Evolutionary conservation across 2,888 invertebrate species (phyloP), one percentile per base, ranked within the genome.

Genomic region (Villa cingulata): DNA sequence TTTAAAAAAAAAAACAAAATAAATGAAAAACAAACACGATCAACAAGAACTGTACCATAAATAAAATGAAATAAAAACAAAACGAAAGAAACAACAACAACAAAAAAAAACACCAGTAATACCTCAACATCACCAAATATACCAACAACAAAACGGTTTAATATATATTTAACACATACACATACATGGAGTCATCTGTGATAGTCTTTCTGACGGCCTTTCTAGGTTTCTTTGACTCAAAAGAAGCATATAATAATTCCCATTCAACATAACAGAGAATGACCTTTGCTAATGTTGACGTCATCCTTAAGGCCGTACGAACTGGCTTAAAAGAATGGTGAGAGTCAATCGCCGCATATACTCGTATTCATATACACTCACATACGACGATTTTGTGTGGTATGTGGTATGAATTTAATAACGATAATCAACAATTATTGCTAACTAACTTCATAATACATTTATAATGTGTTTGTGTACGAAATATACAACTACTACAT

Each of bases 241-340:
- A 32, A 14, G 12, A 32, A 14, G n/a, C n/a, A n/a, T n/a, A n/a
- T n/a, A 9, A 32, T 32, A 32, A 32, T 32, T 32, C 29, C 44
- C 44, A 48, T 45, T 47, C 42, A 45, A 48, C 37, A 41, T 16
- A 27, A 34, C 37, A 42, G 34, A 45, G 48, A 48, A 45, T 48
- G 48, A 48, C 48, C 48, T 48, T 48, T 48, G 45, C 45, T 48
- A 10, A 27, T 38, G 38, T 20, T 48, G 48, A 48, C 48, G 48
- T 48, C 48, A 48, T 48, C 45, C 48, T 48, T 39, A 48, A 48
- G 48, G 48, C 48, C 48, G 48, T 48, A 47, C 43, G 47, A 32
- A 32, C 29, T 12, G 29, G 29, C 29, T 32, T 12, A 32, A 32
- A 32, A 32, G 29, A 32, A 32, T 32, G 29, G 29, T 3, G 12